phyloP scores from a whole-genome alignment of 2,797 vertebrate genomes.

The Zalophus californianus region DNA sequence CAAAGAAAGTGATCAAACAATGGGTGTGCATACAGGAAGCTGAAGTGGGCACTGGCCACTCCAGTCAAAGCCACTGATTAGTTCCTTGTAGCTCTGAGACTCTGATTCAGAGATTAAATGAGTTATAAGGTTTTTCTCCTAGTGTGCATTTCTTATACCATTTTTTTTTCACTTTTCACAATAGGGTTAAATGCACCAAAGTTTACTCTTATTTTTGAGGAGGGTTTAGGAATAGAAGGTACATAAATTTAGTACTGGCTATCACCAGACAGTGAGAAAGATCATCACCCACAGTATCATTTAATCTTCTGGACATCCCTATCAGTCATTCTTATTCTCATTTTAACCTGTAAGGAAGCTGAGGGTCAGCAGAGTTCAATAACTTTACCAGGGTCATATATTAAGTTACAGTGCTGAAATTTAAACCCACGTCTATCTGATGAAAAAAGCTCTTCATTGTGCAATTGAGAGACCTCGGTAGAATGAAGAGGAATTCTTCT shows the following conservation, averaged over 20 bases:
- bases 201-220: background rate
- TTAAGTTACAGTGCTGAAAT: background rate
- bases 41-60: background rate
- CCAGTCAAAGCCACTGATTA: background rate
- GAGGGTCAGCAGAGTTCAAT: background rate
- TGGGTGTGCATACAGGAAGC: background rate
- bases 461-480: background rate
- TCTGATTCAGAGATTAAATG: constrained; percentile 6
- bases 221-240: background rate
- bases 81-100: background rate
- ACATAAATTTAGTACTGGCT: background rate
- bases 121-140: background rate
- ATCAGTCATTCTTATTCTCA: background rate
- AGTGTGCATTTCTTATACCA: background rate
- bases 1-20: constrained; percentile 61
- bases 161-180: background rate
- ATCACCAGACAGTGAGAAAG: background rate
- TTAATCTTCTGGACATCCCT: background rate
- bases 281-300: background rate
- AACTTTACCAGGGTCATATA: background rate
- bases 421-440: background rate
- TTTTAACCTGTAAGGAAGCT: background rate
- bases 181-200: background rate
- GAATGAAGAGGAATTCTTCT: background rate
- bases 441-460: background rate